Conservation (phyloP, 2,888 invertebrate genomes). For the Ichneumoninae sp. region DNA sequence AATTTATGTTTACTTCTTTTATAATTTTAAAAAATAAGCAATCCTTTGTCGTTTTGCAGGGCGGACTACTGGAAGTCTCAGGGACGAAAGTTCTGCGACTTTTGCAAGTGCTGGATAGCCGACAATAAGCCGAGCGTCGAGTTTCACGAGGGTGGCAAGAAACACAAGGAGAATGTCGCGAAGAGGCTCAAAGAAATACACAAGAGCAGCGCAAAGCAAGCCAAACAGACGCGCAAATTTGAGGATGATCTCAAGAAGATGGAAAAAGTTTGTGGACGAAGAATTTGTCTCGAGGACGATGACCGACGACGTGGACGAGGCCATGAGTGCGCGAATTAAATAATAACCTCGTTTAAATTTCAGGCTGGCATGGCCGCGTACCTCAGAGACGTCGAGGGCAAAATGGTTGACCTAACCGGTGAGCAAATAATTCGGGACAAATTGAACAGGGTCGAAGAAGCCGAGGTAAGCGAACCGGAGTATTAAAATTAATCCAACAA, state of each 20-base stretch:
- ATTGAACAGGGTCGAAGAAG: conserved; percentile 68
- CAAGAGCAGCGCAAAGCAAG: conserved; percentile 92
- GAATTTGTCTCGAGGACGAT: conserved; percentile 5
- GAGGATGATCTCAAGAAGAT: conserved; percentile 93
- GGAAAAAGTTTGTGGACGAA: conserved; percentile 88
- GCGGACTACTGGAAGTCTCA: conserved; percentile 99
- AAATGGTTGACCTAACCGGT: conserved; percentile 81
- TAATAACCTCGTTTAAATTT: conserved; percentile 61
- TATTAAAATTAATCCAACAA: neutral
- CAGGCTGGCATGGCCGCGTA: conserved; percentile 94
- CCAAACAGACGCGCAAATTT: conserved; percentile 91
- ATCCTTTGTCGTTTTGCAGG: conserved; percentile 86
- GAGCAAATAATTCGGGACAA: conserved; percentile 84
- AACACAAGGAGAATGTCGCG: conserved; percentile 96
- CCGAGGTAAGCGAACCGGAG: conserved; percentile 59
- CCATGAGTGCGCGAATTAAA: neutral
- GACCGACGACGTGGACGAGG: neutral
- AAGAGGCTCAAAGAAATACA: conserved; percentile 93
- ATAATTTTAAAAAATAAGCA: neutral
- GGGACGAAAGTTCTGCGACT: conserved; percentile 97
- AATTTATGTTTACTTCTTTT: neutral
- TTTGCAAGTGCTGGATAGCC: conserved; percentile 99
- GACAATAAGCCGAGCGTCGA: conserved; percentile 98
- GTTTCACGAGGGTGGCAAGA: conserved; percentile 96
- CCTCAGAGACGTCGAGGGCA: conserved; percentile 91